Evolutionary conservation across 1,140 invertebrate species (phyloP).

Genomic region (Harlomillsia oculata): DNA sequence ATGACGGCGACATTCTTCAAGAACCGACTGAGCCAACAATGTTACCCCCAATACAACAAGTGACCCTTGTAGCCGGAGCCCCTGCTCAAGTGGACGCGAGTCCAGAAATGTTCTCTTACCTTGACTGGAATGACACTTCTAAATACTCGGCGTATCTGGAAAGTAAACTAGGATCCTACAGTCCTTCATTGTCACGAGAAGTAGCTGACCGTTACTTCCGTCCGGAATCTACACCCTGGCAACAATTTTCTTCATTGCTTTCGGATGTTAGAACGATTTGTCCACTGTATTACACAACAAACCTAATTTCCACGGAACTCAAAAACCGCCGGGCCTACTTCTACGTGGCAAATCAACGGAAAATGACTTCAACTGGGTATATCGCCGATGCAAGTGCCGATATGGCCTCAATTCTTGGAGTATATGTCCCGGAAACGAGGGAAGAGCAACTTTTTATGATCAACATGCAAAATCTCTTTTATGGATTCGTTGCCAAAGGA

Average conservation of each 20-base stretch:
- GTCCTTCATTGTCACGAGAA: constrained; percentile 16
- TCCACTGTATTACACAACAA: constrained; percentile 53
- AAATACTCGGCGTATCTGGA: constrained; percentile 25
- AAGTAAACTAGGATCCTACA: constrained; percentile 25
- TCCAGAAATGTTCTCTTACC: constrained; percentile 25
- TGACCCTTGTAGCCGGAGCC: constrained; percentile 18
- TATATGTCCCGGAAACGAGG: constrained; percentile 56
- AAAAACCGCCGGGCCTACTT: constrained; percentile 48
- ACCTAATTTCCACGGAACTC: constrained; percentile 45
- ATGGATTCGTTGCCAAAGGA: constrained; percentile 61
- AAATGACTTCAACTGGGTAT: constrained; percentile 38
- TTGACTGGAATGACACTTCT: constrained; percentile 28
- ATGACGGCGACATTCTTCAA: constrained; percentile 57
- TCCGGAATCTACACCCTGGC: constrained; percentile 26
- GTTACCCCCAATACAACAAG: not conserved
- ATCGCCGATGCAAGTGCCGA: constrained; percentile 56
- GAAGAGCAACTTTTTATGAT: constrained; percentile 61
- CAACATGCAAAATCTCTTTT: constrained; percentile 70
- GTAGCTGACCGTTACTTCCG: constrained; percentile 23
- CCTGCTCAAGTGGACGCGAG: constrained; percentile 26
- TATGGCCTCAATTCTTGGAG: constrained; percentile 65
- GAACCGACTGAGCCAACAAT: constrained; percentile 38
- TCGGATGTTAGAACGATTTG: constrained; percentile 69
- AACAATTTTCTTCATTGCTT: constrained; percentile 49
- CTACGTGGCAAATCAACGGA: constrained; percentile 58